Percentiles rank a stretch among this genome's conserved stretches.
Evolutionary conservation across 2,113 vertebrate genomes (phyloP).

Genomic region (Collichthys lucidus): DNA sequence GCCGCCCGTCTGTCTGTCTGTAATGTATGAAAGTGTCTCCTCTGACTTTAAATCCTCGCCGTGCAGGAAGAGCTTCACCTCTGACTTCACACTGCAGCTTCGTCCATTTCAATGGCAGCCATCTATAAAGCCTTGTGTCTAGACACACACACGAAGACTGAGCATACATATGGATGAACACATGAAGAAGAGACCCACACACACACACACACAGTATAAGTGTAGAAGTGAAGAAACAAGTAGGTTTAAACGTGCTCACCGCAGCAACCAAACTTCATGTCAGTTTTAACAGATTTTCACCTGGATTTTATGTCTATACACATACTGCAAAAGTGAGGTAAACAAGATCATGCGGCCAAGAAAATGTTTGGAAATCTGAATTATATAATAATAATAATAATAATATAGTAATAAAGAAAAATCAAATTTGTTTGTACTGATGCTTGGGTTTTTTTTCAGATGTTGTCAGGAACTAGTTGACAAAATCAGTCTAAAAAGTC

Average conservation of each 20-base stretch:
- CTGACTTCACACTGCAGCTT: slow-evolving; percentile 59
- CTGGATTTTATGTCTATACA: background rate
- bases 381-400: too few species aligned
- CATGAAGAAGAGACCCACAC: background rate
- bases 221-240: background rate
- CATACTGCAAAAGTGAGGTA: too few species aligned
- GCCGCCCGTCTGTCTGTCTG: slow-evolving; percentile 29
- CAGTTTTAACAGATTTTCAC: background rate
- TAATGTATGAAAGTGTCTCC: slow-evolving; percentile 51
- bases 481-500: too few species aligned
- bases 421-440: too few species aligned
- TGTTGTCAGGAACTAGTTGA: too few species aligned
- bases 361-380: too few species aligned
- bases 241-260: background rate
- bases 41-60: slow-evolving; percentile 59
- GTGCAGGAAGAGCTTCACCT: slow-evolving; percentile 50
- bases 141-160: slow-evolving; percentile 7
- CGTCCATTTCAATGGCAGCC: slow-evolving; percentile 70
- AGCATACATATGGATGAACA: slow-evolving; percentile 43
- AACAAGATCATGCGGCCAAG: too few species aligned
- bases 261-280: background rate
- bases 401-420: too few species aligned
- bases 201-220: background rate
- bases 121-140: slow-evolving; percentile 38
- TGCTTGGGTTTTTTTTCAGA: too few species aligned